Evolutionary conservation across 2,113 vertebrate genomes (phyloP).

Genomic region (Semnornis frantzii): DNA sequence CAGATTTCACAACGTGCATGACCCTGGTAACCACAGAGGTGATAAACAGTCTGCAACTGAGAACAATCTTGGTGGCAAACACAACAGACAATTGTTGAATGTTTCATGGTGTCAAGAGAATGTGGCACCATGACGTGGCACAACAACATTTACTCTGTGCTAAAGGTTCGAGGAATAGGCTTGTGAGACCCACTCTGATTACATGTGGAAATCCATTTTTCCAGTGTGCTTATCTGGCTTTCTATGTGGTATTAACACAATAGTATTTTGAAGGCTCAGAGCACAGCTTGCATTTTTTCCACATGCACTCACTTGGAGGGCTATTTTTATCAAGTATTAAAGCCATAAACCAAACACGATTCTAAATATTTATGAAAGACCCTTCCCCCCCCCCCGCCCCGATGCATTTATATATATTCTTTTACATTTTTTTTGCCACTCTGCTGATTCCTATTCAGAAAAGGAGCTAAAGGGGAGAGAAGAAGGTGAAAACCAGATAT

Average conservation of each 20-base stretch:
- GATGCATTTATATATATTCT: not conserved
- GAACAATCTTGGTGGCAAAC: not conserved
- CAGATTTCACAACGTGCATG: not conserved
- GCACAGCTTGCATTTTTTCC: constrained; percentile 41
- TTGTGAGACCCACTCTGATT: not conserved
- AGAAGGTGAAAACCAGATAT: not conserved
- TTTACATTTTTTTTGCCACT: constrained; percentile 15
- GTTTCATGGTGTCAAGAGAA: not conserved
- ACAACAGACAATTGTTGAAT: not conserved
- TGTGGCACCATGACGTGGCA: not conserved
- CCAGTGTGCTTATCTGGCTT: not conserved
- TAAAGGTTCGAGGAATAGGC: not conserved
- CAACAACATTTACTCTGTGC: not conserved
- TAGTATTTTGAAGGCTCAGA: not conserved
- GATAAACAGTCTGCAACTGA: not conserved
- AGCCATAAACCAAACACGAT: constrained; percentile 41
- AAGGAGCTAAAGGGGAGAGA: not conserved
- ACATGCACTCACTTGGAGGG: constrained; percentile 15
- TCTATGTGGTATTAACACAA: not conserved
- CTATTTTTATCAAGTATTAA: constrained; percentile 46
- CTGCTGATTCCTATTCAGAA: constrained; percentile 6
- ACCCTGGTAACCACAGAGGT: not conserved
- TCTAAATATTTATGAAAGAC: constrained; percentile 21
- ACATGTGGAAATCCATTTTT: not conserved
- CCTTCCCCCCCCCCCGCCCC: not conserved